Evolutionary conservation across 30 jellyfish, hydroid and myxozoan genomes (phyloP).

Genomic region (Phacellophora camtschatica): DNA sequence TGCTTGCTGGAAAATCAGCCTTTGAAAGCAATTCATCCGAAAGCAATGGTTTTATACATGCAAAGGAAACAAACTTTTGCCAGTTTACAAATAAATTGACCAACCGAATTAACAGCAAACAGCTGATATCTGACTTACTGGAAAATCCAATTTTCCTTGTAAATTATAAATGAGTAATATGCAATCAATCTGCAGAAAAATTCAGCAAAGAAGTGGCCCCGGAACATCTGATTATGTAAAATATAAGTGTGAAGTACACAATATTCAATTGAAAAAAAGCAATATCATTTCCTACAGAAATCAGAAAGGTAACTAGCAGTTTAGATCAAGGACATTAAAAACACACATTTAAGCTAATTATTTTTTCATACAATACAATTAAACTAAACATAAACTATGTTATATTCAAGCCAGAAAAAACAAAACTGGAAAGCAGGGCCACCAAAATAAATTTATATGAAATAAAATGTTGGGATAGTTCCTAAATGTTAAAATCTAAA

Average conservation of each 20-base stretch:
- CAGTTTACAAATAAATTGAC: constrained; percentile 13
- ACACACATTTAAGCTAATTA: too few relatives aligned
- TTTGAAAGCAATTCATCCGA: constrained; percentile 8
- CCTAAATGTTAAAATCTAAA: too few relatives aligned
- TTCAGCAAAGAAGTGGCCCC: constrained; percentile 30
- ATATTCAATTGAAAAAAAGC: constrained; percentile 21
- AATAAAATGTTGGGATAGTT: too few relatives aligned
- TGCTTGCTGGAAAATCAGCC: constrained; percentile 48
- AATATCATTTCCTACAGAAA: constrained; percentile 22
- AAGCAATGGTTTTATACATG: constrained; percentile 18
- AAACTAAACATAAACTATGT: too few relatives aligned
- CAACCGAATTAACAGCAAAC: constrained; percentile 20
- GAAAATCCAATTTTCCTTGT: constrained; percentile 21
- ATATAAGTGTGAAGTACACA: constrained; percentile 34
- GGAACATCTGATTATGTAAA: constrained; percentile 42
- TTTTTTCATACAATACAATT: too few relatives aligned
- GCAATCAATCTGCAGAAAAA: constrained; percentile 6
- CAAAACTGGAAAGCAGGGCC: too few relatives aligned
- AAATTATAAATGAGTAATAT: neutral
- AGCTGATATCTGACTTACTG: constrained; percentile 45
- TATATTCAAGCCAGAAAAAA: too few relatives aligned
- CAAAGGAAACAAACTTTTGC: constrained; percentile 43
- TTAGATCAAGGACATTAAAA: constrained; percentile 72
- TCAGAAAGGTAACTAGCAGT: constrained; percentile 40
- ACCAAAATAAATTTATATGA: too few relatives aligned